Evolutionary conservation across 2,888 invertebrate species (phyloP).

Genomic region (Troilus luridus): DNA sequence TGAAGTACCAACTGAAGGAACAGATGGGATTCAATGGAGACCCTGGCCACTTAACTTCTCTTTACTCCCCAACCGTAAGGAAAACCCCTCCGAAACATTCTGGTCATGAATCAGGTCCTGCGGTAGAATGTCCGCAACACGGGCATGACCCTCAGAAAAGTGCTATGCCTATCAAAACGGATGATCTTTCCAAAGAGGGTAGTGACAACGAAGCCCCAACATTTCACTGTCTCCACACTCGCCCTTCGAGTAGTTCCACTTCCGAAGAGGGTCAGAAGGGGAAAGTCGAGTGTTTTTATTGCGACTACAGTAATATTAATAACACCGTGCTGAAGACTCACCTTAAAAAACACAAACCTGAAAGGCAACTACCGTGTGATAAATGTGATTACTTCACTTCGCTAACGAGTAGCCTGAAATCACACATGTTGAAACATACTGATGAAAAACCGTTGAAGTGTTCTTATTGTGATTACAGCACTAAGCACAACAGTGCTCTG

Average conservation of each 20-base stretch:
- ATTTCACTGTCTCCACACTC: neutral
- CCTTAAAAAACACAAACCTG: constrained; percentile 43
- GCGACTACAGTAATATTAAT: constrained; percentile 35
- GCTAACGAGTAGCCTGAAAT: constrained; percentile 49
- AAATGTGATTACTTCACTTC: constrained; percentile 56
- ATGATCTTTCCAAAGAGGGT: neutral
- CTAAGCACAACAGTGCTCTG: constrained; percentile 50
- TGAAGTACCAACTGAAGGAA: constrained; percentile 55
- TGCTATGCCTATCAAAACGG: neutral
- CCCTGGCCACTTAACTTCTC: neutral
- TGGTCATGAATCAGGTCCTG: neutral
- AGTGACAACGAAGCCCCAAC: neutral
- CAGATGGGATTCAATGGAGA: neutral
- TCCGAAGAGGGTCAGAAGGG: constrained; percentile 17
- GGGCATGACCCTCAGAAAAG: neutral
- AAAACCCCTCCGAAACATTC: neutral
- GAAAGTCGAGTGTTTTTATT: constrained; percentile 51
- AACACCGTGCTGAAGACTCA: neutral
- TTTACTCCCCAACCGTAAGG: constrained; percentile 15
- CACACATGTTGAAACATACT: constrained; percentile 55
- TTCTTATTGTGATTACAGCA: constrained; percentile 52
- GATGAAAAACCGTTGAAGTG: constrained; percentile 50
- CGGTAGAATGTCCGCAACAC: neutral
- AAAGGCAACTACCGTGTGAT: constrained; percentile 36
- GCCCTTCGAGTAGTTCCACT: constrained; percentile 40